Evolutionary conservation across 2,113 vertebrate genomes (phyloP).

Genomic region (Sterna hirundo): DNA sequence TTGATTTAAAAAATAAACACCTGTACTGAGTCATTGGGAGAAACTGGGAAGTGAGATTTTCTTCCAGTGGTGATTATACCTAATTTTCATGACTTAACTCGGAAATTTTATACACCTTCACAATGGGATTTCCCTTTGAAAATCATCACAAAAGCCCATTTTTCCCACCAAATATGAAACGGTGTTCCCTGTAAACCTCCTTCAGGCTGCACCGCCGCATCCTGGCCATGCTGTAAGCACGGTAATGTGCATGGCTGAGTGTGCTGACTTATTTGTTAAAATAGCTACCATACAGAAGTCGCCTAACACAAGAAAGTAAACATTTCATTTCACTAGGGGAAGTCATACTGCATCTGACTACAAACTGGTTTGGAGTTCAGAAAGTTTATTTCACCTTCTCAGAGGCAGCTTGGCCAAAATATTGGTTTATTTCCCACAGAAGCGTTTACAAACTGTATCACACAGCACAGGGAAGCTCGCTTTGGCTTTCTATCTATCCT

Average conservation of each 20-base stretch:
- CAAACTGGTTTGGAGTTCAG: background rate
- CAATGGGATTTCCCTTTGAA: background rate
- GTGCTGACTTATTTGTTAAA: background rate
- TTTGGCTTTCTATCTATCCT: background rate
- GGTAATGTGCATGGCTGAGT: rapidly evolving
- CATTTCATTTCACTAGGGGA: background rate
- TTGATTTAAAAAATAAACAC: background rate
- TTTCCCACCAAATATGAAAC: rapidly evolving
- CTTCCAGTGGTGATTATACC: background rate
- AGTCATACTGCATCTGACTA: rapidly evolving
- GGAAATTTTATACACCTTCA: background rate
- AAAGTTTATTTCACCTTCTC: background rate
- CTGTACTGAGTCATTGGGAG: rapidly evolving
- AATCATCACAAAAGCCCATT: background rate
- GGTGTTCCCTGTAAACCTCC: background rate
- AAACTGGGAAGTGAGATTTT: background rate
- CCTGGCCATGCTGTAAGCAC: background rate
- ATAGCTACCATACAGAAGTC: background rate
- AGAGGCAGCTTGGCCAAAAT: background rate
- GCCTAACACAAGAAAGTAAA: background rate
- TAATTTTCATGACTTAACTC: background rate
- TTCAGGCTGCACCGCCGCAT: background rate
- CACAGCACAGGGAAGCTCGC: background rate
- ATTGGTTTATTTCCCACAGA: background rate
- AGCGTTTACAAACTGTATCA: background rate